Conservation (phyloP, 2,888 invertebrate species). For the Hirtodrosophila confusa region DNA sequence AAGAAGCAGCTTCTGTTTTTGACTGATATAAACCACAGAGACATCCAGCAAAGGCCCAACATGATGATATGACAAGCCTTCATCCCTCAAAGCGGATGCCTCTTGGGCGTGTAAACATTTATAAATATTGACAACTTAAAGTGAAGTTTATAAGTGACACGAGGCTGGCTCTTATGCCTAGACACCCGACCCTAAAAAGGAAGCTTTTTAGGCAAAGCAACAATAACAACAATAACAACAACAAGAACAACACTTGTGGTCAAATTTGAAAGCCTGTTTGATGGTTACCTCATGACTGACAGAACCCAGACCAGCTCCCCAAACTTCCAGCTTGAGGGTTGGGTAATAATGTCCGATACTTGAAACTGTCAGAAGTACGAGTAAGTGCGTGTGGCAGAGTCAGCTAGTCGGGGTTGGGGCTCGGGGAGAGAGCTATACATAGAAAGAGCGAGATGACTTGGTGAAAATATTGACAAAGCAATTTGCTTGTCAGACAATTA, state of each 20-base stretch:
- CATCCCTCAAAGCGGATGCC: constrained; percentile 16
- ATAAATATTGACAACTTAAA: constrained; percentile 78
- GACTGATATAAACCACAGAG: constrained; percentile 21
- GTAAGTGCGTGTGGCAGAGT: constrained; percentile 49
- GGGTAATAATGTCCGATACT: constrained; percentile 71
- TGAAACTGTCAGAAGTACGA: constrained; percentile 66
- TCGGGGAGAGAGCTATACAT: neutral
- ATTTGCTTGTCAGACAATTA: constrained; percentile 80
- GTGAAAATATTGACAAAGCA: constrained; percentile 79
- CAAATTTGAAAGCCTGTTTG: constrained; percentile 75
- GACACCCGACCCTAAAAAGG: constrained; percentile 43
- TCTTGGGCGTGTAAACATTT: constrained; percentile 69
- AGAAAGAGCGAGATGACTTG: constrained; percentile 59
- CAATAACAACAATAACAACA: constrained; percentile 33
- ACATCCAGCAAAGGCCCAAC: constrained; percentile 7
- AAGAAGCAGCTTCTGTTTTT: constrained; percentile 15
- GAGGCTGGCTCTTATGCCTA: constrained; percentile 37
- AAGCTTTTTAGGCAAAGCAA: constrained; percentile 57
- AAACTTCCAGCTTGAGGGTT: constrained; percentile 21
- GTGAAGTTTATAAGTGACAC: constrained; percentile 77
- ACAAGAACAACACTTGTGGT: constrained; percentile 66
- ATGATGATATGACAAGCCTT: constrained; percentile 3
- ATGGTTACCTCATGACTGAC: constrained; percentile 57
- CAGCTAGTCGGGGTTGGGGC: constrained; percentile 6
- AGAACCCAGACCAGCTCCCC: constrained; percentile 21